Evolutionary conservation across 2,797 vertebrate species (phyloP), one percentile per base, ranked within the genome.

Genomic region (Emydoidea blandingii): DNA sequence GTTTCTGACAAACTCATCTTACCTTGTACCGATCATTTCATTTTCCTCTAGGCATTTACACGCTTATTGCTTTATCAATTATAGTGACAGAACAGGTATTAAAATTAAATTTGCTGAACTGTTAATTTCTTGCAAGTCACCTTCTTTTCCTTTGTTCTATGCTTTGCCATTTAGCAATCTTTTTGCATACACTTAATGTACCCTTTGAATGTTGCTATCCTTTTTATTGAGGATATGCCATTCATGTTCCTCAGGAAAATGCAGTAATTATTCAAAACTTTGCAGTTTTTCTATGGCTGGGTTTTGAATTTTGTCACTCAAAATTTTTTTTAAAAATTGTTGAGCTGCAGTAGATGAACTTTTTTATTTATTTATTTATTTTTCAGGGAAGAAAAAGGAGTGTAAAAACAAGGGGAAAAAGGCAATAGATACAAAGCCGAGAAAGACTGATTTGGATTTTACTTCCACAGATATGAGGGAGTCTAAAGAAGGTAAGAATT

Each of bases 401-500:
- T 87, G 96, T 96, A 98, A 98, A 98, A 98, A 96, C 95, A 98
- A 97, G 89, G 97, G 95, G 88, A 98, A 93, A 91, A 98, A 97
- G 92, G 90, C 85, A 31, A 89, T 50, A 12, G 96, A 98, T 57
- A 89, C 91, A 87, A 97, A 97, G 76, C 98, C 98, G 96, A 98
- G 98, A 97, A 98, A 98, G 72, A 96, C 97, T 91, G 96, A 96
- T 97, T 96, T 98, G 92, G 98, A 98, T 96, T 94, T 97, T 82
- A 91, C 95, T 95, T 92, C 97, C 96, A 98, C 98, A 97, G 98
- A 98, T 95, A 99, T 99, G 99, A 99, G 98, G 98, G 99, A 99
- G 98, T 99, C 98, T 83, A 98, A 98, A 85, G 98, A 99, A 97
- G 98, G 99, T 99, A 96, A 98, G 98, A 91, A 68, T 83, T 83